Percentiles rank a stretch among this genome's conserved stretches.
phyloP scores from a whole-genome alignment of 2,113 vertebrate species.

The Tachysurus fulvidraco region DNA sequence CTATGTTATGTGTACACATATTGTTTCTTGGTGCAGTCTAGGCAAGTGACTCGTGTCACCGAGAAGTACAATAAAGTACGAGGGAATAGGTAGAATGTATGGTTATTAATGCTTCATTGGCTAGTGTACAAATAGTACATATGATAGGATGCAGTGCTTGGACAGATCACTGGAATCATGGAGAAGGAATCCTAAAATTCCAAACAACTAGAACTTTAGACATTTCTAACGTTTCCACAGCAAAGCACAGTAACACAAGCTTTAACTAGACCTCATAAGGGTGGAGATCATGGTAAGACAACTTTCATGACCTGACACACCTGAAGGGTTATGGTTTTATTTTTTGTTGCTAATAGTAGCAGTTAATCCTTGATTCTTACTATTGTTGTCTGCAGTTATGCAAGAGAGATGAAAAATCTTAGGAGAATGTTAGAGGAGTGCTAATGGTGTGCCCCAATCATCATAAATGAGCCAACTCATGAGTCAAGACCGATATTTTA shows the following conservation, averaged over 20 bases:
- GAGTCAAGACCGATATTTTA: not conserved
- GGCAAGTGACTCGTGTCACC: not conserved
- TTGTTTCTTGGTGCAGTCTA: not conserved
- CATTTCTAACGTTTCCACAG: not conserved
- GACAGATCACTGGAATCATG: not conserved
- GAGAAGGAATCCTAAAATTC: not conserved
- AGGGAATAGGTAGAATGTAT: not conserved
- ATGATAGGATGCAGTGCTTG: not conserved
- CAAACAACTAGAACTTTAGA: not conserved
- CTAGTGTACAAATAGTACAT: not conserved
- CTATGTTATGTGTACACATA: not conserved
- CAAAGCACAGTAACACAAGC: constrained; percentile 9
- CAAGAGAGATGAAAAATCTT: not conserved
- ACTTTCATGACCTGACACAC: no score
- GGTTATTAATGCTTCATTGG: not conserved
- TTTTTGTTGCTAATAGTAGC: constrained; percentile 28
- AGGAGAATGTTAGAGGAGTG: constrained; percentile 5
- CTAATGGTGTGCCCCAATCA: not conserved
- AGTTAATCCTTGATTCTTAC: not conserved
- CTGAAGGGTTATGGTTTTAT: not conserved
- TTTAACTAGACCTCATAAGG: not conserved
- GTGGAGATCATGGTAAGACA: not conserved
- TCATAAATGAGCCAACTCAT: not conserved
- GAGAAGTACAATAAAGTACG: not conserved
- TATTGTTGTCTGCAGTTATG: no score